phyloP scores from a whole-genome alignment of 2,113 vertebrate genomes.

The Xenopus borealis region DNA sequence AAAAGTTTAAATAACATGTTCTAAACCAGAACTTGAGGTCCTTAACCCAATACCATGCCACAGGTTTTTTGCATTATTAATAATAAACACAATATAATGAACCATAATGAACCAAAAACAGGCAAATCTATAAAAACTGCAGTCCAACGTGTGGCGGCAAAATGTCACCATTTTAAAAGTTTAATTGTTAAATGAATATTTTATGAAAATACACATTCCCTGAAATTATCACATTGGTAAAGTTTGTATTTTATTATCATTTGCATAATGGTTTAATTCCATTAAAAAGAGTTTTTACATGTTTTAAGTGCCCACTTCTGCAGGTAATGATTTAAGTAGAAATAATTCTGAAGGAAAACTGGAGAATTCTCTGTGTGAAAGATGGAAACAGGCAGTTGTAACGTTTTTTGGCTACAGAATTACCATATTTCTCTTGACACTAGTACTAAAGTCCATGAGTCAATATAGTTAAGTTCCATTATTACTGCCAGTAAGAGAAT shows the following conservation, averaged over 20 bases:
- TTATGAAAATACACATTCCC: background rate
- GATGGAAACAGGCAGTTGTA: slow-evolving; percentile 51
- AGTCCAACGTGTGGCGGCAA: too few species aligned
- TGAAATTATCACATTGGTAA: background rate
- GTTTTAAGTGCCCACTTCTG: background rate
- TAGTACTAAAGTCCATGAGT: slow-evolving; percentile 51
- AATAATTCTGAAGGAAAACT: slow-evolving; percentile 13
- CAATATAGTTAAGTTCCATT: slow-evolving; percentile 55
- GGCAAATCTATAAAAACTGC: too few species aligned
- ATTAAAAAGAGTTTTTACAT: background rate
- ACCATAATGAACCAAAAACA: too few species aligned
- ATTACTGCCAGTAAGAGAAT: slow-evolving; percentile 65
- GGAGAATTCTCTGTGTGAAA: slow-evolving; percentile 14
- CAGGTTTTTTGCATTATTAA: too few species aligned
- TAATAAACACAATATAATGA: too few species aligned
- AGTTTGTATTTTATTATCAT: background rate
- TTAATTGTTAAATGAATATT: too few species aligned
- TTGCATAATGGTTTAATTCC: background rate
- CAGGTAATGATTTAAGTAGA: slow-evolving; percentile 41
- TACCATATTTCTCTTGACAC: slow-evolving; percentile 48
- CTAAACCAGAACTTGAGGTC: too few species aligned
- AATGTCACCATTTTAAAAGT: too few species aligned
- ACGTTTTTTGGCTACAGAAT: slow-evolving; percentile 47
- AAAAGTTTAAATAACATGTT: too few species aligned
- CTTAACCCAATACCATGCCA: too few species aligned